Evolutionary conservation across 2,888 invertebrate species (phyloP).

Genomic region (Branchellion lobata): DNA sequence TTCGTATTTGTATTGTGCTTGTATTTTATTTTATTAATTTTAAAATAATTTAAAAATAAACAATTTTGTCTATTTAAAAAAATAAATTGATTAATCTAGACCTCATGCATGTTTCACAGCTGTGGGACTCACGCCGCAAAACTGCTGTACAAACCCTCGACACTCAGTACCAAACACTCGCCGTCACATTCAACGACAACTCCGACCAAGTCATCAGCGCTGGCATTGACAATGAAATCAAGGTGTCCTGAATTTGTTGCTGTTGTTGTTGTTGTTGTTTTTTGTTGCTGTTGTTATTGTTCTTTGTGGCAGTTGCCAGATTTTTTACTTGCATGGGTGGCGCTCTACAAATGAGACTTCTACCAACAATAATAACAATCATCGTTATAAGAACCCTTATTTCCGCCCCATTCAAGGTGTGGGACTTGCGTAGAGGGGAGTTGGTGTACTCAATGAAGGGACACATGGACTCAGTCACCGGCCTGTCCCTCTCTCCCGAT

Average conservation of each 20-base stretch:
- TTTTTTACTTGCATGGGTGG: neutral
- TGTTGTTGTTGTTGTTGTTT: neutral
- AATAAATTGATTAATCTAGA: too few species aligned
- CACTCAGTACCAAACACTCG: conserved; percentile 63
- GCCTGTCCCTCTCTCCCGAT: conserved; percentile 73
- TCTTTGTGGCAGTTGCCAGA: neutral
- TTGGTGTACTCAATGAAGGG: conserved; percentile 79
- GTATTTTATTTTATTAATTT: too few species aligned
- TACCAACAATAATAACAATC: too few species aligned
- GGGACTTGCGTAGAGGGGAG: conserved; percentile 89
- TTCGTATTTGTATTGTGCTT: too few species aligned
- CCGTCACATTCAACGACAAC: conserved; percentile 88
- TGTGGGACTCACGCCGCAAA: conserved; percentile 83
- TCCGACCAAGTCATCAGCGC: conserved; percentile 90
- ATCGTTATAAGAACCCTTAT: too few species aligned
- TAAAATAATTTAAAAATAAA: too few species aligned
- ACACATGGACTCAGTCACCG: conserved; percentile 93
- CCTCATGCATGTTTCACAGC: too few species aligned
- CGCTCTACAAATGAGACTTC: too few species aligned
- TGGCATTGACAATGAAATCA: conserved; percentile 94
- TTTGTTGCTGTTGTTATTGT: neutral
- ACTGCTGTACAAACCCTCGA: conserved; percentile 70
- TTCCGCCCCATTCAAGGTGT: conserved; percentile 68
- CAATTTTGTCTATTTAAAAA: too few species aligned
- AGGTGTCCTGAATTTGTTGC: conserved; percentile 67